A percentile compares a stretch with the other conserved stretches of the same genome.
These are phyloP conservation scores for Notamacropus eugenii DNA, from an alignment of 2,797 vertebrate species.

Conservation along the genomic window DNA sequence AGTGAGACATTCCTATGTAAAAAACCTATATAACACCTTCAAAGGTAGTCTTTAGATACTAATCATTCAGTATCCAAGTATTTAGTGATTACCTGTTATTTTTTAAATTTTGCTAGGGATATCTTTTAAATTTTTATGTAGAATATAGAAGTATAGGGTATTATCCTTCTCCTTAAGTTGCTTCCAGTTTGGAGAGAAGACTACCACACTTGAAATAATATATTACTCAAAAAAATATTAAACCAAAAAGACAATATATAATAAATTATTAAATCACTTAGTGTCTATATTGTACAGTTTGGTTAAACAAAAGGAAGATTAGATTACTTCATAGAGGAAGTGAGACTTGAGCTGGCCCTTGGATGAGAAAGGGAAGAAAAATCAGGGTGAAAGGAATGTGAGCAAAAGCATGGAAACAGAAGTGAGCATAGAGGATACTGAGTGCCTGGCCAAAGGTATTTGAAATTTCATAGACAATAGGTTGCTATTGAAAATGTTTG, in stretches of 20 bases:
- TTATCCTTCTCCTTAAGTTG: neutral
- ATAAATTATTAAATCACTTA: neutral
- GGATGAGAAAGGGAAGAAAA: neutral
- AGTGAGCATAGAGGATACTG: neutral
- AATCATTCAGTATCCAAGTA: neutral
- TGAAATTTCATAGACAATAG: neutral
- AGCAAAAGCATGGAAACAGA: neutral
- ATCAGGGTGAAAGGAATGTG: neutral
- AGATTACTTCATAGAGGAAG: neutral
- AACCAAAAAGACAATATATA: neutral
- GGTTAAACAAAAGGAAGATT: neutral
- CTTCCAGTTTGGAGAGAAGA: neutral
- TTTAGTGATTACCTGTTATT: neutral
- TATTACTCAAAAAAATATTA: neutral
- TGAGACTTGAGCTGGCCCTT: neutral
- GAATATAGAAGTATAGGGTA: neutral
- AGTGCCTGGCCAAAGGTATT: neutral
- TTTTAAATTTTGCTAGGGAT: neutral
- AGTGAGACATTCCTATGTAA: neutral
- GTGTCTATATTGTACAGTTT: neutral
- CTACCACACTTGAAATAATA: neutral
- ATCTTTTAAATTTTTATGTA: neutral
- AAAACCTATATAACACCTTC: neutral
- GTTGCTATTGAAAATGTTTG: neutral
- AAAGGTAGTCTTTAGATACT: neutral